Evolutionary conservation across 1,140 invertebrate species (phyloP).

Genomic region (Lethrus apterus): DNA sequence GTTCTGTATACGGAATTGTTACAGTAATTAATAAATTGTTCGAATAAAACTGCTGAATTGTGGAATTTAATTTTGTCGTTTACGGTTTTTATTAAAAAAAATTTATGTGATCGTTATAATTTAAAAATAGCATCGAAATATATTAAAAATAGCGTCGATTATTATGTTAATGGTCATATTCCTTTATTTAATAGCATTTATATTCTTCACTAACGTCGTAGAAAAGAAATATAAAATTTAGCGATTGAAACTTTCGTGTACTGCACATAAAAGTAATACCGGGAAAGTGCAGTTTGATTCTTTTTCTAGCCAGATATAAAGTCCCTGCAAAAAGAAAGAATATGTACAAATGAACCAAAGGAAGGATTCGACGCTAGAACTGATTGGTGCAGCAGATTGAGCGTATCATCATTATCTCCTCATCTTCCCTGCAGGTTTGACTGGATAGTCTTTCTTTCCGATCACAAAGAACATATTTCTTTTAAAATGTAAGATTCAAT

Average conservation of each 20-base stretch:
- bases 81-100: too few species aligned
- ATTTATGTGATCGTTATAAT: too few species aligned
- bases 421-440: constrained; percentile 12
- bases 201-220: too few species aligned
- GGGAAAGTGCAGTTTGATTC: constrained; percentile 6
- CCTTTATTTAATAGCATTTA: too few species aligned
- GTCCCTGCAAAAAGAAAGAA: constrained; percentile 7
- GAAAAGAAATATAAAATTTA: constrained; percentile 11
- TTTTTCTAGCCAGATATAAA: constrained; percentile 6
- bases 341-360: constrained; percentile 16
- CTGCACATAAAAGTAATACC: constrained; percentile 13
- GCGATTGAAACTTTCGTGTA: constrained; percentile 11
- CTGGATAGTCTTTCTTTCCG: constrained; percentile 8
- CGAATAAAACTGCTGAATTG: too few species aligned
- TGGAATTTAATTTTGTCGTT: too few species aligned
- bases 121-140: too few species aligned
- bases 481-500: constrained; percentile 5
- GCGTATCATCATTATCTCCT: constrained; percentile 16
- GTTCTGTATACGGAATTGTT: too few species aligned
- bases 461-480: constrained; percentile 12
- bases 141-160: too few species aligned
- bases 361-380: constrained; percentile 11
- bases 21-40: too few species aligned
- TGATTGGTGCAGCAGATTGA: constrained; percentile 16
- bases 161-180: too few species aligned